Conservation (phyloP, 2,797 vertebrate genomes). For the Silurus aristotelis region DNA sequence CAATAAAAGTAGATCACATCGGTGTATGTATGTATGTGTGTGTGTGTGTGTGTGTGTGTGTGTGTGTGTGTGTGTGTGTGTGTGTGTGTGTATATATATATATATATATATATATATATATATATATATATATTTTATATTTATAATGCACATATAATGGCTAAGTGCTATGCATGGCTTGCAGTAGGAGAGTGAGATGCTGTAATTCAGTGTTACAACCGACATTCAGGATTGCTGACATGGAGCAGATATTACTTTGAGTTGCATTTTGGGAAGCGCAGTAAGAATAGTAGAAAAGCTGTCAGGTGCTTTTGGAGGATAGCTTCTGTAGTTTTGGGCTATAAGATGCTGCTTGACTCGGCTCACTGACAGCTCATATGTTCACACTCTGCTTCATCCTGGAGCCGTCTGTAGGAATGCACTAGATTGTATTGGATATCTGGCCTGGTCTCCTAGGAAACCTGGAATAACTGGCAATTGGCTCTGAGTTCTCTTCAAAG, state of each 20-base stretch:
- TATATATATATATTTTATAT: neutral
- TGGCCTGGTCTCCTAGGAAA: slow-evolving; percentile 36
- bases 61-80: too few species aligned
- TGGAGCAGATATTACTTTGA: slow-evolving; percentile 13
- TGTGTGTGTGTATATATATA: too few species aligned
- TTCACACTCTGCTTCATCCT: slow-evolving; percentile 36
- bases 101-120: too few species aligned
- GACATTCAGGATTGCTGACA: neutral
- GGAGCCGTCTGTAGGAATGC: slow-evolving; percentile 26
- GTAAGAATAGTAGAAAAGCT: slow-evolving; percentile 6
- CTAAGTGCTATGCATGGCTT: neutral
- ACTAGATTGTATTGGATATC: slow-evolving; percentile 39
- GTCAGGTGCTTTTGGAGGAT: neutral
- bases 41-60: too few species aligned
- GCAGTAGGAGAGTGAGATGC: neutral
- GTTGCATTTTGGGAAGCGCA: slow-evolving; percentile 4
- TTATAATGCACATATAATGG: neutral
- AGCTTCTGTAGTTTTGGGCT: slow-evolving; percentile 19
- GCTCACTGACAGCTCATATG: slow-evolving; percentile 29
- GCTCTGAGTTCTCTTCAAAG: slow-evolving; percentile 19
- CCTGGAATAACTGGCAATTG: slow-evolving; percentile 9
- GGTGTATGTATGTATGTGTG: too few species aligned
- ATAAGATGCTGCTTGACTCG: slow-evolving; percentile 14
- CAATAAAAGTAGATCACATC: neutral
- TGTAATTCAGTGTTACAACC: neutral